These are phyloP conservation scores for Liolophura sinensis DNA, from an alignment of 1,140 invertebrate genomes.

Conservation along the genomic window DNA sequence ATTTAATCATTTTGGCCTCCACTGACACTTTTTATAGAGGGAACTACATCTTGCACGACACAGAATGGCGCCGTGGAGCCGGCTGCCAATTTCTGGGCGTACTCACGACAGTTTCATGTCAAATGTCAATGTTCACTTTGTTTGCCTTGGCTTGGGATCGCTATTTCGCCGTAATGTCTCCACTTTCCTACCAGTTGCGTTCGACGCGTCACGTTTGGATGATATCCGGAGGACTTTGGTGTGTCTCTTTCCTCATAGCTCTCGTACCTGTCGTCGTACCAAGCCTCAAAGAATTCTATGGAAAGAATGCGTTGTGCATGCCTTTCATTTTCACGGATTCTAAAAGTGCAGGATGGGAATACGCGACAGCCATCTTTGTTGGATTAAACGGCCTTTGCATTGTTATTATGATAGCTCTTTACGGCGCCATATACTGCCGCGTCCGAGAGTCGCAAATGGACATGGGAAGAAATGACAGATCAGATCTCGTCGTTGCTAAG, in stretches of 20 bases:
- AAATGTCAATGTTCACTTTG: conserved; percentile 38
- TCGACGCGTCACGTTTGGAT: conserved; percentile 10
- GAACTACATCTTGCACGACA: conserved; percentile 33
- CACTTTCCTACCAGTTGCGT: conserved; percentile 22
- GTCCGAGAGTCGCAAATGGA: too few relatives aligned
- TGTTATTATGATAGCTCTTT: too few relatives aligned
- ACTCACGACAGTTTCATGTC: conserved; percentile 34
- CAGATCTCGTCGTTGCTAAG: not conserved
- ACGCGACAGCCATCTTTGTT: too few relatives aligned
- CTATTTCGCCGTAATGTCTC: conserved; percentile 31
- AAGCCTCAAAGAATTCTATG: conserved; percentile 18
- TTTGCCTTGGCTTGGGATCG: conserved; percentile 39
- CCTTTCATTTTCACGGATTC: too few relatives aligned
- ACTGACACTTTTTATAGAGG: conserved; percentile 34
- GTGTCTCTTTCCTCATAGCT: conserved; percentile 16
- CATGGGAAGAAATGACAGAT: too few relatives aligned
- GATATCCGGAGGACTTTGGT: conserved; percentile 17
- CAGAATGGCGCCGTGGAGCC: conserved; percentile 31
- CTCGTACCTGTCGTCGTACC: conserved; percentile 21
- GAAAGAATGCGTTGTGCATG: conserved; percentile 5
- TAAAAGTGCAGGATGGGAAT: too few relatives aligned
- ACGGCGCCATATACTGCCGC: too few relatives aligned
- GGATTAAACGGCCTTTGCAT: too few relatives aligned
- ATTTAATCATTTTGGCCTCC: conserved; percentile 39
- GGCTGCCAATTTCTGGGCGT: conserved; percentile 39